Conservation (phyloP, 2,797 vertebrate genomes). For the Scyliorhinus canicula region DNA sequence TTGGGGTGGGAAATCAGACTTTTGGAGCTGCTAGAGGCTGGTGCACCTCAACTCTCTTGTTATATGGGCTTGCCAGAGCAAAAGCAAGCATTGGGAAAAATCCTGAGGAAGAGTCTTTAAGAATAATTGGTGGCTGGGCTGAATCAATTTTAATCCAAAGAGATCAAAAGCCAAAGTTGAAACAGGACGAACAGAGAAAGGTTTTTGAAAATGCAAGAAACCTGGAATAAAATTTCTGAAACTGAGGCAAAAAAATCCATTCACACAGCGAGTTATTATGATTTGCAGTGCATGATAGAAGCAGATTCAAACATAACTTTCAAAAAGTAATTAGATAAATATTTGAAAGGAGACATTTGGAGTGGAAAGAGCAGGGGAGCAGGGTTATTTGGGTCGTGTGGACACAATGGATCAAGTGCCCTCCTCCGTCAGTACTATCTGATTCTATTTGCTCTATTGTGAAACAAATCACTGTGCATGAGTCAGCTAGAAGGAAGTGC, state of each 20-base stretch:
- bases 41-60: background rate
- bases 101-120: background rate
- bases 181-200: background rate
- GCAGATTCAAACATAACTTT: background rate
- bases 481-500: background rate
- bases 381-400: background rate
- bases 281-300: background rate
- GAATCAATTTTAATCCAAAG: background rate
- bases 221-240: background rate
- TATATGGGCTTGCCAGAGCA: background rate
- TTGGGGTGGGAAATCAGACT: background rate
- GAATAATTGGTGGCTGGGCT: background rate
- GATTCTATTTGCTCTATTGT: background rate
- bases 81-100: background rate
- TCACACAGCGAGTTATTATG: background rate
- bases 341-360: background rate
- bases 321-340: background rate
- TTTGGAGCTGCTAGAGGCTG: background rate
- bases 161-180: background rate
- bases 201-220: background rate
- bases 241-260: conserved; percentile 43
- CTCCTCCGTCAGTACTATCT: background rate
- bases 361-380: background rate
- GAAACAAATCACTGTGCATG: background rate
- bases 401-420: background rate